A percentile compares a stretch with the other conserved stretches of the same genome.
Evolutionary conservation across 2,888 invertebrate species (phyloP).

Genomic region (Nomada lathburiana): DNA sequence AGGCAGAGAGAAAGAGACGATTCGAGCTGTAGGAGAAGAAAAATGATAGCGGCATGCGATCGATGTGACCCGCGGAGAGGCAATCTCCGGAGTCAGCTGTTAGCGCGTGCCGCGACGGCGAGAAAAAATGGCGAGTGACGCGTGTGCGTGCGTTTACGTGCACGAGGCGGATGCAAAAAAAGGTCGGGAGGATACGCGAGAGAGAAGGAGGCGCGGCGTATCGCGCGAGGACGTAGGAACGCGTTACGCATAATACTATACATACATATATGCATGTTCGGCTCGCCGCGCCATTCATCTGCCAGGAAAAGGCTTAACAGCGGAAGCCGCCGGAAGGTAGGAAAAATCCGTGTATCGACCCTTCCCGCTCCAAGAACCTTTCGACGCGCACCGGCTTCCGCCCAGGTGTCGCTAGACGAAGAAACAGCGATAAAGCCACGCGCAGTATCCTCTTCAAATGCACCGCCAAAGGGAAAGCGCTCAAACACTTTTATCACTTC

Average conservation of each 20-base stretch:
- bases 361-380: not conserved
- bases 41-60: constrained; percentile 15
- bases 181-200: constrained; percentile 10
- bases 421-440: not conserved
- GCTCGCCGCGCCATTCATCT: constrained; percentile 31
- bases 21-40: not conserved
- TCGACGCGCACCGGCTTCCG: not conserved
- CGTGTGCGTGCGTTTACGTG: constrained; percentile 53
- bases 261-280: too few species aligned
- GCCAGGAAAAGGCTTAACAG: not conserved
- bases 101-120: constrained; percentile 47
- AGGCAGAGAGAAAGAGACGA: too few species aligned
- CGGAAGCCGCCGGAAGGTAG: constrained; percentile 10
- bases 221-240: constrained; percentile 54
- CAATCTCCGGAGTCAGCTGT: constrained; percentile 42
- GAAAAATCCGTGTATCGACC: not conserved
- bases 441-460: constrained; percentile 3
- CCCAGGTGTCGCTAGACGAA: not conserved
- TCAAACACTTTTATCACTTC: constrained; percentile 14
- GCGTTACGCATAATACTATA: constrained; percentile 49
- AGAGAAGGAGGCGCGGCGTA: constrained; percentile 25
- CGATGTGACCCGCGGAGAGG: constrained; percentile 11
- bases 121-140: constrained; percentile 23
- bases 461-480: constrained; percentile 30
- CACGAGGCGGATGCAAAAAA: constrained; percentile 37